Percentiles rank a stretch among this genome's conserved stretches.
Evolutionary conservation across 2,797 vertebrate genomes (phyloP).

Genomic region (Scolopax rusticola): DNA sequence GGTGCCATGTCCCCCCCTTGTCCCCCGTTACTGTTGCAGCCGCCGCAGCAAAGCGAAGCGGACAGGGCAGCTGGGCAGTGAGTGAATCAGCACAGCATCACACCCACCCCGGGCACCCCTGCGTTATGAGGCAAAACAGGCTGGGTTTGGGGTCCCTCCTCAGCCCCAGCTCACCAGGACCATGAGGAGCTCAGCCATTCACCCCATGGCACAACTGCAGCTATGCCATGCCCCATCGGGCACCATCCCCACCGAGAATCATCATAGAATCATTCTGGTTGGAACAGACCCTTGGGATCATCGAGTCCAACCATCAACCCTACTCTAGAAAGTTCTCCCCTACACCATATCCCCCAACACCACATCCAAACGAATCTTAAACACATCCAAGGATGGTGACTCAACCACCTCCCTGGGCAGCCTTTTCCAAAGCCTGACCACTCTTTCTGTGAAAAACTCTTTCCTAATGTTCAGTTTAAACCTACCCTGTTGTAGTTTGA

Average conservation of each 20-base stretch:
- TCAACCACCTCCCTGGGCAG: too few species aligned
- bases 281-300: too few species aligned
- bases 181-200: accelerated
- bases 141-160: not conserved
- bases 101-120: not conserved
- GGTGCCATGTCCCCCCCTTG: accelerated
- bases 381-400: too few species aligned
- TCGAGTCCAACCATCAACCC: too few species aligned
- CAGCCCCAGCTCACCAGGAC: not conserved
- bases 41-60: accelerated
- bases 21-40: not conserved
- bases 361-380: too few species aligned
- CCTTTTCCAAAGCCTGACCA: too few species aligned
- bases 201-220: accelerated
- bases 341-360: too few species aligned
- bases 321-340: too few species aligned
- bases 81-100: not conserved
- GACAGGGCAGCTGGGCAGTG: not conserved
- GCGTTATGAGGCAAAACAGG: accelerated
- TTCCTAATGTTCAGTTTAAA: too few species aligned
- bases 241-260: not conserved
- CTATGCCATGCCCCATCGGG: accelerated
- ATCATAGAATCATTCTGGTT: too few species aligned
- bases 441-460: too few species aligned
- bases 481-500: too few species aligned